Percentiles rank a stretch among this genome's conserved stretches.
Conservation (phyloP, 1,140 invertebrate genomes). For the Parapsyche elsis region DNA sequence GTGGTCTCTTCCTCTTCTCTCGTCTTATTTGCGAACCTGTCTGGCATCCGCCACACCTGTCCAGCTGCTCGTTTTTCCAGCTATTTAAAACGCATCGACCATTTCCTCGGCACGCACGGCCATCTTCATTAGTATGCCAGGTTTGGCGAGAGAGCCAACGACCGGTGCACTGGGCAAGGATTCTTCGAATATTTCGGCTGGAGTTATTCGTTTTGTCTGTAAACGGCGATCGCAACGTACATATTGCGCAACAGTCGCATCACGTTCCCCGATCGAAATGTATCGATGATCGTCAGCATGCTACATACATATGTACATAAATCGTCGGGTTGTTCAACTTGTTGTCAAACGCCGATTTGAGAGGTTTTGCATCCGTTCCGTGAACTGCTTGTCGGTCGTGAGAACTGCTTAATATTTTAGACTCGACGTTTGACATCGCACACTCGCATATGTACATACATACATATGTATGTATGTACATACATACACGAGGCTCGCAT, state of each 20-base stretch:
- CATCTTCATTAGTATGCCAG: background rate
- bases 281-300: background rate
- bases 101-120: background rate
- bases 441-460: background rate
- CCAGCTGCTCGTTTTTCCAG: background rate
- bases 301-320: no score
- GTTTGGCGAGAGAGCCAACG: background rate
- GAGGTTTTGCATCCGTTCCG: background rate
- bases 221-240: background rate
- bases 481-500: background rate
- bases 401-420: slow-evolving; percentile 40
- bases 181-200: background rate
- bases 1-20: background rate
- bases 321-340: no score
- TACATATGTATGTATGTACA: background rate
- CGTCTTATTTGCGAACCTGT: background rate
- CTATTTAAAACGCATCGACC: background rate
- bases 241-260: background rate
- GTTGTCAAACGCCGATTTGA: background rate
- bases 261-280: background rate
- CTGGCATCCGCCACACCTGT: background rate
- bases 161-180: background rate
- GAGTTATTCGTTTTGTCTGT: background rate
- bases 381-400: background rate
- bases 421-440: background rate